These are phyloP conservation scores for Polia nebulosa DNA, from an alignment of 2,888 invertebrate genomes.

Conservation along the genomic window DNA sequence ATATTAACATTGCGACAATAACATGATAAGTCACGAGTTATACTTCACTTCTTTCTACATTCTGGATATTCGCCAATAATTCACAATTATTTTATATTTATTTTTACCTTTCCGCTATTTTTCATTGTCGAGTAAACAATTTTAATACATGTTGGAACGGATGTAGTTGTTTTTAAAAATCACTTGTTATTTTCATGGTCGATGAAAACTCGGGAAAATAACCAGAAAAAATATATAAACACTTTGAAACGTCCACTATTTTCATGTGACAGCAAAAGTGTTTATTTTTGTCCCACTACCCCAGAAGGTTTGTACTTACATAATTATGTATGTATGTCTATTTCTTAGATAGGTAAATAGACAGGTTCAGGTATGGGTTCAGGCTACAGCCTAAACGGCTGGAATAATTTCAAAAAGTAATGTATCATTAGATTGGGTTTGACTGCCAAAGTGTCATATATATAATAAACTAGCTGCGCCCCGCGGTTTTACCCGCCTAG, in stretches of 20 bases:
- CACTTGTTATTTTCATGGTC: not conserved
- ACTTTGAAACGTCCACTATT: not conserved
- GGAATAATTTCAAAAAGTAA: too few species aligned
- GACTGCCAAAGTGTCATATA: too few species aligned
- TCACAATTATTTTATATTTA: constrained; percentile 13
- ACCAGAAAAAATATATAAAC: not conserved
- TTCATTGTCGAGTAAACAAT: constrained; percentile 21
- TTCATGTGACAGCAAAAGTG: not conserved
- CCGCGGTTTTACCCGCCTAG: too few species aligned
- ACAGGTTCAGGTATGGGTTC: too few species aligned
- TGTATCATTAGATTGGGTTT: too few species aligned
- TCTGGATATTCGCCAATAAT: constrained; percentile 49
- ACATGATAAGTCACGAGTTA: not conserved
- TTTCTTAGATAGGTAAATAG: too few species aligned
- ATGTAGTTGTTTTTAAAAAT: not conserved
- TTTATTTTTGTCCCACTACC: not conserved
- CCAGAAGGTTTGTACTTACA: too few species aligned
- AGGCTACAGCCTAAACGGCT: too few species aligned
- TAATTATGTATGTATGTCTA: too few species aligned
- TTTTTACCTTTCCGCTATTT: constrained; percentile 12
- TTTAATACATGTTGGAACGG: constrained; percentile 1
- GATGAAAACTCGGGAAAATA: constrained; percentile 2
- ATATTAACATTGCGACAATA: not conserved
- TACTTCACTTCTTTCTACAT: constrained; percentile 19
- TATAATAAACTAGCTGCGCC: too few species aligned